Evolutionary conservation across 2,888 invertebrate genomes (phyloP), one percentile per base, ranked within the genome.

Genomic region (Epinotia demarniana): DNA sequence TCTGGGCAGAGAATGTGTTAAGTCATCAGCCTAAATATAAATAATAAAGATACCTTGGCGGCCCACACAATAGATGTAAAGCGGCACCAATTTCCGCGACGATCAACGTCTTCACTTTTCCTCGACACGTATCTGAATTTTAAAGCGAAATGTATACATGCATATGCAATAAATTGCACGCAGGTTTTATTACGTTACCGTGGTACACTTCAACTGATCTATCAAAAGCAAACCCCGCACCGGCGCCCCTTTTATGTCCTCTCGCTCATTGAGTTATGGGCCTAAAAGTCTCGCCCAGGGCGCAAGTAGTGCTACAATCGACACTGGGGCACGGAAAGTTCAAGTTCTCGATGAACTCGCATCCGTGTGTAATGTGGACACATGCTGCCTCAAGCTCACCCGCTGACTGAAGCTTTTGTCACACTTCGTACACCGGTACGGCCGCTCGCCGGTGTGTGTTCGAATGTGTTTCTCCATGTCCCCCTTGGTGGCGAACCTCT

Each of bases 371-470:
- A 89, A 78, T 3, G 79, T 78, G 12, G 83, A 80, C 67, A 79
- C 86, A 76, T 94, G 94, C 0, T 67, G 19, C 72, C 85, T 91
- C 8, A 94, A 82, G 0, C 90, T 82, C 1, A 81, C 86, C 12
- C 85, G 83, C 79, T 94, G 94, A 0, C 90, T 68, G 61, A 93
- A 94, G 1, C 85, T 79, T 57, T 81, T 90, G 0, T 82, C 79
- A 58, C 94, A 94, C 0, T 86, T 27, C 1, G 85, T 79, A 66
- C 94, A 94, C 2, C 76, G 39, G 66, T 79, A 94, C 0, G 94
- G 94, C 43, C 85, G 88, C 69, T 91, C 92, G 0, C 94, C 94
- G 0, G 94, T 94, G 77, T 94, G 94, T 0, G 86, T 87, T 0
- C 94, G 81, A 0, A 86, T 78, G 66, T 94, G 94, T 75, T 92